A percentile compares a stretch with the other conserved stretches of the same genome.
Evolutionary conservation across 1,140 invertebrate species (phyloP).

Genomic region (Steinernema feltiae): DNA sequence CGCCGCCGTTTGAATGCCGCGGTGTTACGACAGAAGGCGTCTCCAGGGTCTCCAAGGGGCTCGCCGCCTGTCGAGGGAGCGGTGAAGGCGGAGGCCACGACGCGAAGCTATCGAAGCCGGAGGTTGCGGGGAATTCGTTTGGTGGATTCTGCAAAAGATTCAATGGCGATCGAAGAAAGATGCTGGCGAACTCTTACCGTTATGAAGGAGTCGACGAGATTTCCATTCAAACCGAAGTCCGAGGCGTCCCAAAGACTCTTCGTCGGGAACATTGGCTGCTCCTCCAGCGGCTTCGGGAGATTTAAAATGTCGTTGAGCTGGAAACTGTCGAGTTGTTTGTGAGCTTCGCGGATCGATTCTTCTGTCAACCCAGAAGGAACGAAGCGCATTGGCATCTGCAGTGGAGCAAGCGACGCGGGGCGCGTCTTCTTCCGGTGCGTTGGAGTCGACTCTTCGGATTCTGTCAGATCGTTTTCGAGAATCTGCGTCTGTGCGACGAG

Average conservation of each 20-base stretch:
- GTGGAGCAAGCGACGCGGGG: background rate
- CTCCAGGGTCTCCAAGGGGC: background rate
- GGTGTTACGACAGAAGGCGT: background rate
- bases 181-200: background rate
- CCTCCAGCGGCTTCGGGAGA: background rate
- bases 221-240: background rate
- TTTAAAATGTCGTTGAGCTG: background rate
- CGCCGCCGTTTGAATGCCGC: background rate
- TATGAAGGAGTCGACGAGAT: background rate
- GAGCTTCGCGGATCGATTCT: background rate
- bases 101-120: background rate
- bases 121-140: background rate
- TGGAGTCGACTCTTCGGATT: background rate
- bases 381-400: background rate
- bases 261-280: background rate
- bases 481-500: background rate
- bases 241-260: background rate
- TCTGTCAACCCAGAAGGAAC: background rate
- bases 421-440: conserved; percentile 4
- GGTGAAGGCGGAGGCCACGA: background rate
- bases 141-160: background rate
- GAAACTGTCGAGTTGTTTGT: background rate
- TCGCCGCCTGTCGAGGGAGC: background rate
- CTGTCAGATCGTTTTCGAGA: background rate
- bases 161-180: background rate